Percentiles rank a stretch among this genome's conserved stretches.
These are phyloP conservation scores for Macroteleia sp. DNA, from an alignment of 2,888 invertebrate genomes.

Conservation along the genomic window DNA sequence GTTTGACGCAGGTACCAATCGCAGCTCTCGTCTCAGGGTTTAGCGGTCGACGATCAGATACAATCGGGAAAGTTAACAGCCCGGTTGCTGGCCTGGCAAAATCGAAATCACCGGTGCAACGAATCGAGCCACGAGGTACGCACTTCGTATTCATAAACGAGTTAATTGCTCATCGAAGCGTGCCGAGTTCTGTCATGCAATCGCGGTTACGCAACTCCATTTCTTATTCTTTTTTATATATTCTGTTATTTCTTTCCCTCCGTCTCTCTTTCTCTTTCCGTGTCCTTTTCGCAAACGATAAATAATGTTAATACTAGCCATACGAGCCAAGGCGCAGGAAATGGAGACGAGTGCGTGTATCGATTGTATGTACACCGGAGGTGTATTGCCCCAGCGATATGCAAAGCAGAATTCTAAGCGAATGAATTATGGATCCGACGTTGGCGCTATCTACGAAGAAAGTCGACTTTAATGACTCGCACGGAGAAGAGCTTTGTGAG, in stretches of 20 bases:
- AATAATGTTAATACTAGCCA: constrained; percentile 31
- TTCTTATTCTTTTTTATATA: constrained; percentile 11
- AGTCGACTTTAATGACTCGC: constrained; percentile 25
- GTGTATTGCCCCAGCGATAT: constrained; percentile 26
- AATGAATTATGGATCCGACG: constrained; percentile 45
- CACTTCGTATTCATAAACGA: constrained; percentile 41
- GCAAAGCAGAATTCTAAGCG: constrained; percentile 23
- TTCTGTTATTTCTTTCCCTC: not conserved
- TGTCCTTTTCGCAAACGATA: constrained; percentile 4
- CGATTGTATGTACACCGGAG: constrained; percentile 22
- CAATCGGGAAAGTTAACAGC: constrained; percentile 78
- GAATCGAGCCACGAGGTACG: constrained; percentile 59
- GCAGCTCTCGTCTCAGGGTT: constrained; percentile 59
- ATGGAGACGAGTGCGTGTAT: constrained; percentile 9
- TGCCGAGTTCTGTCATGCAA: constrained; percentile 29
- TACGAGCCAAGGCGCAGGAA: constrained; percentile 1
- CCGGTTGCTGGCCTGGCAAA: constrained; percentile 77
- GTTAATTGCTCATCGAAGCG: constrained; percentile 49
- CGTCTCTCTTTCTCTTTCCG: not conserved
- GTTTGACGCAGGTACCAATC: constrained; percentile 68
- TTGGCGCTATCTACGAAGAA: constrained; percentile 35
- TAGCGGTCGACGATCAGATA: constrained; percentile 69
- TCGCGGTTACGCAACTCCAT: constrained; percentile 24
- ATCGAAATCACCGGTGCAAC: constrained; percentile 68
- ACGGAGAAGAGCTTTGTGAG: too few species aligned